These are phyloP conservation scores for Crepidodera aurea DNA, from an alignment of 2,888 invertebrate species.

Conservation along the genomic window DNA sequence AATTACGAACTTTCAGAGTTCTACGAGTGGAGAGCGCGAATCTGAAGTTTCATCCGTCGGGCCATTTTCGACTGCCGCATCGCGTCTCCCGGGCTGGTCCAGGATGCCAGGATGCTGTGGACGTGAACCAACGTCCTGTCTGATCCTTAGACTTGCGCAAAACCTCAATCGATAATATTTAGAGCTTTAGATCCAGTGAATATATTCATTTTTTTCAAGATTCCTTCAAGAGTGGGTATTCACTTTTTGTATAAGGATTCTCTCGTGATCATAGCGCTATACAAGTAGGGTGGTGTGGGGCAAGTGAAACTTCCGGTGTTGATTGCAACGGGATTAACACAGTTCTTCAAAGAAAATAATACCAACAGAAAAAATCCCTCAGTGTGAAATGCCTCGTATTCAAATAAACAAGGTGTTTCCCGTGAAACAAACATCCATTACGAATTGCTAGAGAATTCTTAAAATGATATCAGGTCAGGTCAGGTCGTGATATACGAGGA, in stretches of 20 bases:
- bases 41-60: slow-evolving; percentile 34
- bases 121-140: slow-evolving; percentile 53
- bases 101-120: slow-evolving; percentile 55
- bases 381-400: too few relatives aligned
- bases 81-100: slow-evolving; percentile 58
- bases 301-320: not conserved
- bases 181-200: slow-evolving; percentile 38
- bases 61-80: slow-evolving; percentile 58
- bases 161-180: slow-evolving; percentile 57
- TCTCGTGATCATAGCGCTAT: slow-evolving; percentile 23
- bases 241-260: slow-evolving; percentile 28
- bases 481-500: too few relatives aligned
- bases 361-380: too few relatives aligned
- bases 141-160: slow-evolving; percentile 55
- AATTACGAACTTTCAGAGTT: slow-evolving; percentile 8
- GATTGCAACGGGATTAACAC: not conserved
- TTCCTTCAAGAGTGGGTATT: slow-evolving; percentile 31
- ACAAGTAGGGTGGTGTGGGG: slow-evolving; percentile 24
- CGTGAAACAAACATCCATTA: too few relatives aligned
- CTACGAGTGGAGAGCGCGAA: slow-evolving; percentile 1
- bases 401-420: too few relatives aligned
- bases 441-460: too few relatives aligned
- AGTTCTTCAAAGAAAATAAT: too few relatives aligned
- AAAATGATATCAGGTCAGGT: too few relatives aligned
- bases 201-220: slow-evolving; percentile 30